A percentile compares a stretch with the other conserved stretches of the same genome.
Conservation (phyloP, 1,140 invertebrate species). For the Drosophila burlai region DNA sequence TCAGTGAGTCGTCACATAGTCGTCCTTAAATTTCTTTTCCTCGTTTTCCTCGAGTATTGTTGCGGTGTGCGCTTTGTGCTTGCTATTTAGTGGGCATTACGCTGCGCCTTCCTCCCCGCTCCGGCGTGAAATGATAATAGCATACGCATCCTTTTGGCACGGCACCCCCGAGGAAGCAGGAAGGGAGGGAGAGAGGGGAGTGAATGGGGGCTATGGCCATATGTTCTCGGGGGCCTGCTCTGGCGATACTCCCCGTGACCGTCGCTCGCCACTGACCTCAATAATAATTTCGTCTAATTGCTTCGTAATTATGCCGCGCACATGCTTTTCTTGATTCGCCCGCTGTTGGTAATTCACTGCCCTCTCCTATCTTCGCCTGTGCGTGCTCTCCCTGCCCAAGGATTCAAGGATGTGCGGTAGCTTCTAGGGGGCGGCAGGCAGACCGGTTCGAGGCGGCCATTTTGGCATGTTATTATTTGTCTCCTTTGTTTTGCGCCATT, state of each 20-base stretch:
- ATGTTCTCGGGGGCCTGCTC: conserved; percentile 48
- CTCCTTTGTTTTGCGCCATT: conserved; percentile 79
- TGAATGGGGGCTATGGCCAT: conserved; percentile 47
- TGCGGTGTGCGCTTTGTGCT: conserved; percentile 50
- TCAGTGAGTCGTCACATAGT: background rate
- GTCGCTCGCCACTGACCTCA: conserved; percentile 59
- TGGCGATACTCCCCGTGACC: conserved; percentile 3
- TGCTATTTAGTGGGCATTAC: conserved; percentile 43
- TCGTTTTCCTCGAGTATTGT: conserved; percentile 17
- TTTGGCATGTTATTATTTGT: conserved; percentile 78
- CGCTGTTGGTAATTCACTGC: conserved; percentile 71
- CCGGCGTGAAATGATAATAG: conserved; percentile 71
- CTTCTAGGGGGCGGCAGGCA: conserved; percentile 7
- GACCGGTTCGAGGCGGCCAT: conserved; percentile 50
- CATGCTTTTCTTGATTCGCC: conserved; percentile 79
- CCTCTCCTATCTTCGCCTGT: conserved; percentile 33
- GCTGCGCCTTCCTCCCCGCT: conserved; percentile 32
- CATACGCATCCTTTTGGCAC: conserved; percentile 68
- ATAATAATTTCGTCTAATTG: conserved; percentile 84
- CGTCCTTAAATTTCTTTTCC: conserved; percentile 31
- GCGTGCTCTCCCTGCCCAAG: conserved; percentile 23
- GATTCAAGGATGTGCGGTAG: conserved; percentile 9
- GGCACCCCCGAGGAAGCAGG: conserved; percentile 13
- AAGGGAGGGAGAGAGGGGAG: background rate
- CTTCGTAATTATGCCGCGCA: conserved; percentile 82